Evolutionary conservation across 2,113 vertebrate species (phyloP), one percentile per base, ranked within the genome.

Genomic region (Sula dactylatra): DNA sequence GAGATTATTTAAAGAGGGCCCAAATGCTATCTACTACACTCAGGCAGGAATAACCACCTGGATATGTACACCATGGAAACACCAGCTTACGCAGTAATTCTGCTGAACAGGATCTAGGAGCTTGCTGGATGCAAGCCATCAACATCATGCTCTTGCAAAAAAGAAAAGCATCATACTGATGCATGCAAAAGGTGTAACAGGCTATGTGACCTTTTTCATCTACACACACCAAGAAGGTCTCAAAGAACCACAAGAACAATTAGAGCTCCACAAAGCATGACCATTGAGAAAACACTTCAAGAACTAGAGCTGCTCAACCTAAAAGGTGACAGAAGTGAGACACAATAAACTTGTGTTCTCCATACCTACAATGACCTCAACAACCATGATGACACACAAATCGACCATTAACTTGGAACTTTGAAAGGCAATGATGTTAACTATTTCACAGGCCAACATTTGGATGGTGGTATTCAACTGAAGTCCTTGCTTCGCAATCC

Each of bases 321-420:
- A 34, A 38, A 67, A 36, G 14, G 34, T 9, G 26, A 77, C 45
- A 18, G 52, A 73, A 81, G 26, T 7, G 40, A 88, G 40, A 44
- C 50, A 58, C 26, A 13, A 42, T 8, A 21, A 25, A 34, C 50
- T 52, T 40, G 47, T 61, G 27, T 34, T 66, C 64, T 73, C 40
- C 24, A 25, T 3, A 52, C 16, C 85, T 17, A 65, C 22, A 32
- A 6, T 1, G 56, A 86, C 32, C 9, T 32, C 76, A 47, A 61
- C 50, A 24, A 61, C 32, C n/a, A 32, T 0, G 2, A 71, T 2
- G 36, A 92, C 1, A 1, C 1, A 13, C 10, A 71, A 32, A 54
- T 16, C 4, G 7, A 32, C 55, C 79, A 25, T 25, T 24, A 55
- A 40, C 5, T 3, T 10, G 4, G 27, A 52, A 62, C 20, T 45